Conservation (phyloP, 2,113 vertebrate genomes). For the Fregetta grallaria region DNA sequence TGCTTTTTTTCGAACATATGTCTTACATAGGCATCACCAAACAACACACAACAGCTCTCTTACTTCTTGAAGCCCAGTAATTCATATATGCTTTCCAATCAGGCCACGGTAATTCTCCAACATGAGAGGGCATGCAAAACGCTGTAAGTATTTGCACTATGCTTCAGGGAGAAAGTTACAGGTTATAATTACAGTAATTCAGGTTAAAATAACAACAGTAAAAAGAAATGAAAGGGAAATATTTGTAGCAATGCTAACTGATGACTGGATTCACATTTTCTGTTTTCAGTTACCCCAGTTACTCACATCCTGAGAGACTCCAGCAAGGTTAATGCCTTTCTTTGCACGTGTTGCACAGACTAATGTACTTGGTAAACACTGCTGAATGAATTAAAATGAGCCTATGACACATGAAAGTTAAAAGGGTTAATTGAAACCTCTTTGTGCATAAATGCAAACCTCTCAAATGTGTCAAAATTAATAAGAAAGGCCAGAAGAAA, state of each 20-base stretch:
- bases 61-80: neutral
- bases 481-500: constrained; percentile 60
- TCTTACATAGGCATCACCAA: neutral
- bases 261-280: neutral
- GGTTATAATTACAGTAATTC: neutral
- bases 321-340: neutral
- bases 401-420: neutral
- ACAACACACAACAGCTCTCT: neutral
- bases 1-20: neutral
- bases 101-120: neutral
- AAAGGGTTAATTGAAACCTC: constrained; percentile 39
- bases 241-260: neutral
- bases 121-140: neutral
- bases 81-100: neutral
- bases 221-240: neutral
- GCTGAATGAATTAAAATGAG: neutral
- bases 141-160: neutral
- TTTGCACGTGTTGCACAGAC: neutral
- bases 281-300: neutral
- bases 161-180: neutral
- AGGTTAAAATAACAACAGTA: neutral
- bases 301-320: neutral
- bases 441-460: constrained; percentile 43
- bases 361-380: neutral
- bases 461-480: constrained; percentile 64